Conservation (phyloP, 2,888 invertebrate species). For the Sussaba pulchella region DNA sequence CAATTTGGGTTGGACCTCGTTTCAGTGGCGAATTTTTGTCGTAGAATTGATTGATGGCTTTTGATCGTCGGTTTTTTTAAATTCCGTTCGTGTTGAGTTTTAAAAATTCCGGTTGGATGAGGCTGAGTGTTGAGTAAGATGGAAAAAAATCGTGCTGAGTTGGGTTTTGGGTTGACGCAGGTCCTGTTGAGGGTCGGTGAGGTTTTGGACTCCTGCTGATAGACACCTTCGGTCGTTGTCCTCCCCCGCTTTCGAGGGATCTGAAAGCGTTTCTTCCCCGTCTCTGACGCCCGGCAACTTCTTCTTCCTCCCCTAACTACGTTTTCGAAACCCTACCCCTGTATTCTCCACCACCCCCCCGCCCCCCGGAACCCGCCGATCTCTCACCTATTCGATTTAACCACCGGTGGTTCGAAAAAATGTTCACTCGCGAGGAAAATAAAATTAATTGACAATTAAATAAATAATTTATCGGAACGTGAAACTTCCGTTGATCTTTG, state of each 20-base stretch:
- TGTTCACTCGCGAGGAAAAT: neutral
- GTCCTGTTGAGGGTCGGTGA: constrained; percentile 27
- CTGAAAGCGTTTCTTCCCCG: constrained; percentile 66
- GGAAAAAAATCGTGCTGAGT: neutral
- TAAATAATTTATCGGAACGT: neutral
- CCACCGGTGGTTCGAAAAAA: constrained; percentile 5
- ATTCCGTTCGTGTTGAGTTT: too few relatives aligned
- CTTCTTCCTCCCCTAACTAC: constrained; percentile 66
- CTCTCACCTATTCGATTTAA: constrained; percentile 63
- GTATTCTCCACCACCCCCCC: constrained; percentile 56
- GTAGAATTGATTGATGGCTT: too few relatives aligned
- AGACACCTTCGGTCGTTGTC: constrained; percentile 65
- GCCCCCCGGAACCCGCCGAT: constrained; percentile 40
- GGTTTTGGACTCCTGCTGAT: constrained; percentile 29
- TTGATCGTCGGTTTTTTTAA: too few relatives aligned
- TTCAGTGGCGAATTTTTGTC: too few relatives aligned
- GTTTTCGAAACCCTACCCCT: constrained; percentile 60
- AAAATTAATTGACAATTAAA: neutral
- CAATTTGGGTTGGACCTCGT: too few relatives aligned
- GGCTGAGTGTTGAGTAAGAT: too few relatives aligned
- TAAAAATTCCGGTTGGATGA: too few relatives aligned
- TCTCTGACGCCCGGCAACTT: constrained; percentile 56
- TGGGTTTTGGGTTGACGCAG: constrained; percentile 8
- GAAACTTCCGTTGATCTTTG: constrained; percentile 6
- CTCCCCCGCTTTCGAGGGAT: constrained; percentile 67